A percentile compares a stretch with the other conserved stretches of the same genome.
Conservation (phyloP, 2,113 vertebrate genomes). For the Ciconia stormi region DNA sequence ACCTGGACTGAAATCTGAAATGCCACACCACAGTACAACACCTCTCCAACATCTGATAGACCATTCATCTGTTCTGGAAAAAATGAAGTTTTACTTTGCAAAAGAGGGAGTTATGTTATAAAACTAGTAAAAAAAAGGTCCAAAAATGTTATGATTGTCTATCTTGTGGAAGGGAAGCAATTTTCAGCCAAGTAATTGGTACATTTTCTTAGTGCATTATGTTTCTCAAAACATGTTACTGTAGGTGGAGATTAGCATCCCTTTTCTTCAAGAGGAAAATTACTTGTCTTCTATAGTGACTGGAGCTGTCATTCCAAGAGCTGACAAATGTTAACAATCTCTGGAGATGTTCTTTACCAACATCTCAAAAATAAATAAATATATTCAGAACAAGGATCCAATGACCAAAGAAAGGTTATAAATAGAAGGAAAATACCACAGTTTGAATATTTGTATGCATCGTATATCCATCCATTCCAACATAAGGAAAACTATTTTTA, state of each 20-base stretch:
- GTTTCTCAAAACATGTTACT: constrained; percentile 75
- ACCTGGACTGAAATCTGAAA: constrained; percentile 27
- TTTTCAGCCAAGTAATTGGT: constrained; percentile 75
- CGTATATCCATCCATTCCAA: background rate
- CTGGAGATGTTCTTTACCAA: constrained; percentile 63
- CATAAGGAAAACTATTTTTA: background rate
- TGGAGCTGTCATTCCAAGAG: constrained; percentile 74
- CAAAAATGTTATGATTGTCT: constrained; percentile 74
- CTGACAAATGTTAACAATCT: constrained; percentile 78
- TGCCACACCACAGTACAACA: background rate
- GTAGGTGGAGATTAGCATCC: constrained; percentile 77
- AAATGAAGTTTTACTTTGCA: constrained; percentile 43
- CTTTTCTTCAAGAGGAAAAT: constrained; percentile 74
- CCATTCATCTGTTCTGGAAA: constrained; percentile 15
- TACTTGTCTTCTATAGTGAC: constrained; percentile 75
- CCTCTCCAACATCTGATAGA: background rate
- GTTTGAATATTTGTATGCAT: background rate
- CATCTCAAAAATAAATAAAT: constrained; percentile 71
- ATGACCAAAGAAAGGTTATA: constrained; percentile 58
- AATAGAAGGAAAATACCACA: background rate
- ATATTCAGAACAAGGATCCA: constrained; percentile 48
- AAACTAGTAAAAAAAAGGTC: constrained; percentile 7
- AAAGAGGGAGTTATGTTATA: constrained; percentile 26
- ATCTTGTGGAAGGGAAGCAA: constrained; percentile 67
- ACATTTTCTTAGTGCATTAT: constrained; percentile 74